Conservation (phyloP, 2,113 vertebrate genomes). For the Neofelis nebulosa region DNA sequence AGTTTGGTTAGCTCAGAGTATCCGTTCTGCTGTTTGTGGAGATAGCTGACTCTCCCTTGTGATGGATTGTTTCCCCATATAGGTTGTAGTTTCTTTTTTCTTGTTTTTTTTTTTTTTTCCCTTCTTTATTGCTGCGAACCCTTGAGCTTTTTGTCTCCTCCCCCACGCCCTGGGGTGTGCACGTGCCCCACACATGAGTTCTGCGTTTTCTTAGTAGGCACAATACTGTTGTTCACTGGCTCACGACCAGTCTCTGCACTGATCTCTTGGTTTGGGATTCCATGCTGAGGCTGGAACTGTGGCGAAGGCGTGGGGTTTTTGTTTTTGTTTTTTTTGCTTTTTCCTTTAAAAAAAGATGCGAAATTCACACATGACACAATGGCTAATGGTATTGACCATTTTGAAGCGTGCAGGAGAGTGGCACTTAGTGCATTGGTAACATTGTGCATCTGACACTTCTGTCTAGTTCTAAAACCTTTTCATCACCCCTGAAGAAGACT, state of each 20-base stretch:
- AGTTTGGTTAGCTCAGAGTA: background rate
- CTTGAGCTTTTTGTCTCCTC: too few relatives aligned
- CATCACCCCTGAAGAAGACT: background rate
- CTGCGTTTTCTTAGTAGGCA: background rate
- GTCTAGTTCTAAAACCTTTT: background rate
- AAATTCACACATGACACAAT: background rate
- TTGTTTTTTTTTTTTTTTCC: background rate
- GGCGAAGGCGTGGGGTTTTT: background rate
- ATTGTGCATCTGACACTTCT: background rate
- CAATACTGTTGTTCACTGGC: background rate
- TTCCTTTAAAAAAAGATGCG: background rate
- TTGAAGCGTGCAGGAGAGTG: background rate
- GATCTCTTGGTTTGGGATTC: background rate
- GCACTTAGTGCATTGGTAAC: background rate
- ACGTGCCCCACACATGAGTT: background rate
- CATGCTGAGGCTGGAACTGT: background rate
- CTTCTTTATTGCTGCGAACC: background rate
- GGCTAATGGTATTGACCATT: background rate
- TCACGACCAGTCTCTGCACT: background rate
- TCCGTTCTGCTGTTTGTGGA: background rate
- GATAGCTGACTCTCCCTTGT: background rate
- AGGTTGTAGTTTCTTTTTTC: background rate
- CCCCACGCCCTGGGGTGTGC: accelerated
- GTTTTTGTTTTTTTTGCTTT: background rate
- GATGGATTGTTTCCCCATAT: background rate